Base-by-base conservation (phyloP, 2,797 vertebrate genomes). In the Typhlichthys eigenmanni region DNA sequence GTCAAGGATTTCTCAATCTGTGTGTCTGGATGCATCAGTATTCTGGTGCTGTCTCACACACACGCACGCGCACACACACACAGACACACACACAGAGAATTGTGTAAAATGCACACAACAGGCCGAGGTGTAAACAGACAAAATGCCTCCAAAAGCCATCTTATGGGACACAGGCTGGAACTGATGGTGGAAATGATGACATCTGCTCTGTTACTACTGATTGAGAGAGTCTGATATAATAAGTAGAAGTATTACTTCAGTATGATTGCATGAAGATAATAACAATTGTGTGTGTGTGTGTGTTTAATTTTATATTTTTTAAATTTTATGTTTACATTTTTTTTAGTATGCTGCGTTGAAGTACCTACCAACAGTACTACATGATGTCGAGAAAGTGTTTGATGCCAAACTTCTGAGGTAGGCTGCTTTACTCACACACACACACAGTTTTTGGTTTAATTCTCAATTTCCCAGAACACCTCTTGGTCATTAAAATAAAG, bases 321-420 rank as follows among this genome's bases (percentile, higher is more conserved):
- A 46, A n/a, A 55, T 13, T 69, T 45, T 78, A 12, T 59, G 38
- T 66, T 52, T 80, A 0, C 62, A 0, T 78, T 4, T 82, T 47
- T 24, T 83, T 50, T 73, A 98, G 97, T 95, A 98, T 70, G 97
- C 97, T 46, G 97, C 97, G 85, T 90, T 99, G 90, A 99, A 98
- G 87, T 99, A 98, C 75, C 92, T 99, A 64, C 97, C 97, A 0
- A 94, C 96, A 11, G 96, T 99, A 62, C 92, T 98, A 66, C 96
- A 97, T 0, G 97, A 98, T 69, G 96, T 99, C 51, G 97, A 98
- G 89, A 97, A 83, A 5, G 95, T 99, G 68, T 98, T 99, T 84
- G 94, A 98, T 90, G 93, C 93, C 51, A 96, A 91, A 84, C 90
- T 98, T 79, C 94, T 99, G 70, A 99, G 97, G 97, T 99, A 88